These are phyloP conservation scores for Drosophila hydei DNA, from an alignment of 1,140 invertebrate genomes.

Conservation along the genomic window DNA sequence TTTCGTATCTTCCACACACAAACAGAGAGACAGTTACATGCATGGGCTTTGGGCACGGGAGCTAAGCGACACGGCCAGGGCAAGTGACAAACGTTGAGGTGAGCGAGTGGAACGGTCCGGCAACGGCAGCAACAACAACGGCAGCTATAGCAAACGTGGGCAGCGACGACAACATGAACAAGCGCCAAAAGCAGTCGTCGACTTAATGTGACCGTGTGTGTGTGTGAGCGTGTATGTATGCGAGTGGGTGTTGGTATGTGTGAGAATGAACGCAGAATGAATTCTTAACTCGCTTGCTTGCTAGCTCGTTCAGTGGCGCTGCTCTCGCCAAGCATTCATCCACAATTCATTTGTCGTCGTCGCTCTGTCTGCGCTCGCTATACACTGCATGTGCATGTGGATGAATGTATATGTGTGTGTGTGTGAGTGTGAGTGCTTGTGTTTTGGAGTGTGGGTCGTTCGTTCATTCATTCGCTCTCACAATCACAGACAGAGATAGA, in stretches of 20 bases:
- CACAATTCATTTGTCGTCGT: conserved; percentile 62
- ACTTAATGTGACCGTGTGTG: conserved; percentile 14
- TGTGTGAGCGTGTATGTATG: conserved; percentile 15
- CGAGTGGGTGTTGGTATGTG: conserved; percentile 39
- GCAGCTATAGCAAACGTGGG: conserved; percentile 40
- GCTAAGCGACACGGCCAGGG: conserved; percentile 7
- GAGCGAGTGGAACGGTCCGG: conserved; percentile 45
- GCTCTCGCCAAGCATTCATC: conserved; percentile 25
- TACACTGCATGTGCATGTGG: conserved; percentile 6
- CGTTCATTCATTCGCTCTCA: conserved; percentile 36
- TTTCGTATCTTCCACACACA: conserved; percentile 25
- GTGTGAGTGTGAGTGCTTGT: conserved; percentile 41
- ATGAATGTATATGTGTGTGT: conserved; percentile 62
- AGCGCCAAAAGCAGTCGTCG: conserved; percentile 52
- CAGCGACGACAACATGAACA: conserved; percentile 28
- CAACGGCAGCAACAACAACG: conserved; percentile 11
- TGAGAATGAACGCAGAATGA: conserved; percentile 51
- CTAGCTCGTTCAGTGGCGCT: conserved; percentile 14
- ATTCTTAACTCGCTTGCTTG: conserved; percentile 12
- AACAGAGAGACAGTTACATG: conserved; percentile 1
- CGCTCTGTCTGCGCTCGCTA: conserved; percentile 61
- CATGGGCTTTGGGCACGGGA: background rate
- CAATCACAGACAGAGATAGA: conserved; percentile 30
- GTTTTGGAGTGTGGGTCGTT: conserved; percentile 57
- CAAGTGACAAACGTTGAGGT: conserved; percentile 41